phyloP scores from a whole-genome alignment of 2,113 vertebrate species.

The Macquaria australasica region DNA sequence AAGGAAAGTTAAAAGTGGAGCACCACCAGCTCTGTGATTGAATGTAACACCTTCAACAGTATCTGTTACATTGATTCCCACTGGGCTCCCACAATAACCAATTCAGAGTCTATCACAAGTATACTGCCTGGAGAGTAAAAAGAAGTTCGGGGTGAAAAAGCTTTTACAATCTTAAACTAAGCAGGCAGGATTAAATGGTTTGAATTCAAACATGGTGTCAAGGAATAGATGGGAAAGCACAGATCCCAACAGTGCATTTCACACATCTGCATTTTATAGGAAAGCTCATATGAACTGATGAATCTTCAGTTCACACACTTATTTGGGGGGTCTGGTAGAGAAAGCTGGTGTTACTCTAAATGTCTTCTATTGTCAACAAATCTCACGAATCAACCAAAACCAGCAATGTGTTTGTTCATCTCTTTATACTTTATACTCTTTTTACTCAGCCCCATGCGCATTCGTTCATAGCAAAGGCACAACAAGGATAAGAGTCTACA shows the following conservation, averaged over 20 bases:
- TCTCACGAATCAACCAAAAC: not conserved
- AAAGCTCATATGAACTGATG: not conserved
- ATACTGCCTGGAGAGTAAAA: slow-evolving; percentile 5
- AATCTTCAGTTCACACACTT: not conserved
- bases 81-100: slow-evolving; percentile 45
- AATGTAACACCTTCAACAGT: slow-evolving; percentile 50
- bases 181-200: slow-evolving; percentile 27
- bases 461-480: not conserved
- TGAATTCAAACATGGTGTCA: slow-evolving; percentile 9
- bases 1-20: slow-evolving; percentile 54
- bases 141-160: slow-evolving; percentile 16
- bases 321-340: not conserved
- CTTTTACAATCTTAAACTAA: slow-evolving; percentile 8
- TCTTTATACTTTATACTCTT: no score
- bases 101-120: slow-evolving; percentile 43
- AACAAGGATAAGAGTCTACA: not conserved
- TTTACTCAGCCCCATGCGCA: not conserved
- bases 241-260: not conserved
- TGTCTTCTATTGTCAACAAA: not conserved
- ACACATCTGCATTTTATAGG: not conserved
- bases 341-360: not conserved
- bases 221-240: not conserved
- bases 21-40: slow-evolving; percentile 48
- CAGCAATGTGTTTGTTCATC: not conserved
- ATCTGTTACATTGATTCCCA: slow-evolving; percentile 60